Evolutionary conservation across 2,888 invertebrate species (phyloP).

Genomic region (Ormia ochracea): DNA sequence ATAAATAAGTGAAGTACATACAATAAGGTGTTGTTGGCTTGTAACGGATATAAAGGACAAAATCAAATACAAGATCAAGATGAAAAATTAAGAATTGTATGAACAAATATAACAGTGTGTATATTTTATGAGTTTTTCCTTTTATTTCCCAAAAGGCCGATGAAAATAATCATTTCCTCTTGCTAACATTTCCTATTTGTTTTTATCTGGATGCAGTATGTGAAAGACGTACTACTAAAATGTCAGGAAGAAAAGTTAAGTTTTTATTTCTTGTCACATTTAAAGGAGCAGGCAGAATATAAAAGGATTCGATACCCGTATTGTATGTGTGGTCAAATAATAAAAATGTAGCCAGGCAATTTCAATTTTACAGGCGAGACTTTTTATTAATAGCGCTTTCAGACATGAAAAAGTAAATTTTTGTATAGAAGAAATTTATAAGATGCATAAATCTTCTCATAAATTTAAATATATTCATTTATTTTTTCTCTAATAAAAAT

Average conservation of each 20-base stretch:
- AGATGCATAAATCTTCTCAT: no score
- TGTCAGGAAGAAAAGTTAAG: constrained; percentile 31
- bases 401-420: no score
- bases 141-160: constrained; percentile 59
- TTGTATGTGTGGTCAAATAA: neutral
- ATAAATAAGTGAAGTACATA: constrained; percentile 7
- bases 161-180: constrained; percentile 46
- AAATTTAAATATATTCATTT: no score
- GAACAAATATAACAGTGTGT: constrained; percentile 29
- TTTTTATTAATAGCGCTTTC: no score
- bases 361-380: no score
- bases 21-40: constrained; percentile 31
- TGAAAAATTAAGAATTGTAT: constrained; percentile 27
- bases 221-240: constrained; percentile 40
- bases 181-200: neutral
- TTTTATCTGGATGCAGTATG: constrained; percentile 38
- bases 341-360: neutral
- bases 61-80: constrained; percentile 42
- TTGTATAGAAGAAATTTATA: no score
- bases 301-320: neutral
- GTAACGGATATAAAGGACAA: constrained; percentile 29
- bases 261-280: constrained; percentile 34
- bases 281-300: neutral
- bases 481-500: no score
- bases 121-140: constrained; percentile 57